phyloP scores from a whole-genome alignment of 2,888 invertebrate species.

The Rhimphoctona megacephalus region DNA sequence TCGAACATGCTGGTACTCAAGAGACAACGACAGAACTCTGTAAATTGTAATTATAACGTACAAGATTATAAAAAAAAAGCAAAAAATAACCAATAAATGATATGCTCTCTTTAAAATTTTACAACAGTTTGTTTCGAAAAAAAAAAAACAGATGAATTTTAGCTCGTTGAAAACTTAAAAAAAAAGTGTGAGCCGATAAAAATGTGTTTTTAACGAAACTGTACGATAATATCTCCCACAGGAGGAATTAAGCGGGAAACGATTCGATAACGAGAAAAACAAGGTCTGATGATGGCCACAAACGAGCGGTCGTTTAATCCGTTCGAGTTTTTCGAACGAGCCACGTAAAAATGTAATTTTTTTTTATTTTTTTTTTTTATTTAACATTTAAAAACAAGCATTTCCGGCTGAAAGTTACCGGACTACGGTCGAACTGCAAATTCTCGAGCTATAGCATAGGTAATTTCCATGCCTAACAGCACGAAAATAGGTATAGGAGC shows the following conservation, averaged over 20 bases:
- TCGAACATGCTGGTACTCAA: conserved; percentile 38
- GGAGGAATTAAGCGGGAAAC: conserved; percentile 28
- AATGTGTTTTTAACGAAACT: conserved; percentile 23
- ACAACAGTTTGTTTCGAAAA: neutral
- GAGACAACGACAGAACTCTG: conserved; percentile 48
- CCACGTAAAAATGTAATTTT: neutral
- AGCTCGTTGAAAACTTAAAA: neutral
- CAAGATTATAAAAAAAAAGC: neutral
- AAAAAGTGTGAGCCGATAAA: neutral
- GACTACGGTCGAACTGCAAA: conserved; percentile 44
- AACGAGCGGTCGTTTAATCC: conserved; percentile 24
- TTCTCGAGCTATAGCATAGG: conserved; percentile 53
- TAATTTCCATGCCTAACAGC: conserved; percentile 56
- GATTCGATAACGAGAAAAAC: conserved; percentile 33
- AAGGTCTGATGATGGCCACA: neutral
- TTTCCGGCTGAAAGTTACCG: conserved; percentile 8
- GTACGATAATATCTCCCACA: neutral
- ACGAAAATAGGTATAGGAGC: neutral
- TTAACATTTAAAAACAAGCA: conserved; percentile 16
- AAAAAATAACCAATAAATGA: neutral
- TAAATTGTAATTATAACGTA: conserved; percentile 10
- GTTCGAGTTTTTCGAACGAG: neutral
- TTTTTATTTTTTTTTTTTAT: neutral
- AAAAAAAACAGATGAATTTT: neutral
- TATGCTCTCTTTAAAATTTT: neutral